phyloP scores from a whole-genome alignment of 2,888 invertebrate genomes.

The Pseudanteris insignis region DNA sequence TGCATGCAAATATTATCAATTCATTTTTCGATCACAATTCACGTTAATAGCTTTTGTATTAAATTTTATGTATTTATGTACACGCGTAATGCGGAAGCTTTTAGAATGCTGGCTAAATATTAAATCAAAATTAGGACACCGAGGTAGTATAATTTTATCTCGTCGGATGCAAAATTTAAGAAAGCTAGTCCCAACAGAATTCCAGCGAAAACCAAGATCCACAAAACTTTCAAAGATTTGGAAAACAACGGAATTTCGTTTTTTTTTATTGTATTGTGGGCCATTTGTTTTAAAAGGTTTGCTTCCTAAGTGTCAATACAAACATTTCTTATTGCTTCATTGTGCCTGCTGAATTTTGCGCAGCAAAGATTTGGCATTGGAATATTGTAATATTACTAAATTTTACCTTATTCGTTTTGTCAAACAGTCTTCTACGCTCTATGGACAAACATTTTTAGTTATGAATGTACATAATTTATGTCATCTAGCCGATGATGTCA shows the following conservation, averaged over 20 bases:
- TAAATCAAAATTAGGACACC: background rate
- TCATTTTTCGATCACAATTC: too few species aligned
- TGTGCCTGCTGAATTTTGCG: background rate
- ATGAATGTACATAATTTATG: constrained; percentile 15
- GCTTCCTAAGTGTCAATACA: background rate
- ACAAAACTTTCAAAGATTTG: background rate
- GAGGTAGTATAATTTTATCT: background rate
- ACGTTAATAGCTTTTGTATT: too few species aligned
- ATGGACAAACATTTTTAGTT: constrained; percentile 8
- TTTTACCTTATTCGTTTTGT: constrained; percentile 17
- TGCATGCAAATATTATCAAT: too few species aligned
- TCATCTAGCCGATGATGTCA: constrained; percentile 18
- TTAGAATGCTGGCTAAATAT: background rate
- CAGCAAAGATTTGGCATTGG: background rate
- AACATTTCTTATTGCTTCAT: background rate
- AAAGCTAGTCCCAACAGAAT: constrained; percentile 1
- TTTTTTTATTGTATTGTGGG: constrained; percentile 4
- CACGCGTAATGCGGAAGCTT: background rate
- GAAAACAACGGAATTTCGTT: constrained; percentile 10
- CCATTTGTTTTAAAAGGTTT: constrained; percentile 6
- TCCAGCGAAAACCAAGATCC: constrained; percentile 5
- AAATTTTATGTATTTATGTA: constrained; percentile 11
- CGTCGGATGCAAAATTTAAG: constrained; percentile 1
- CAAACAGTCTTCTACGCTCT: background rate
- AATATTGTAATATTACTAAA: constrained; percentile 2